A percentile compares a stretch with the other conserved stretches of the same genome.
Conservation (phyloP, 2,797 vertebrate genomes). For the Schizopygopsis malacanthus region DNA sequence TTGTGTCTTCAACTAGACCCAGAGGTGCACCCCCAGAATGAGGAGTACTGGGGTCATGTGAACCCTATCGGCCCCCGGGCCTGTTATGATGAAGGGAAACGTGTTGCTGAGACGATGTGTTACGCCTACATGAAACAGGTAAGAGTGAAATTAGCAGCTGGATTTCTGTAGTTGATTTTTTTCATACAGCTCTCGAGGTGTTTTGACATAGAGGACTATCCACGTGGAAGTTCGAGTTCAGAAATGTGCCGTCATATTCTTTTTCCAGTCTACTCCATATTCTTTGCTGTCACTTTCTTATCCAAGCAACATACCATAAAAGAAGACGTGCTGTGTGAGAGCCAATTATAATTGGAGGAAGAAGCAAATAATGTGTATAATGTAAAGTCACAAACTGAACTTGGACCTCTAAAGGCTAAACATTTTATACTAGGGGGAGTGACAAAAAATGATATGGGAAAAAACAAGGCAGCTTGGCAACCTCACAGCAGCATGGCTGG, state of each 20-base stretch:
- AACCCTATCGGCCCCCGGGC: slow-evolving; percentile 97
- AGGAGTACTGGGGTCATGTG: slow-evolving; percentile 98
- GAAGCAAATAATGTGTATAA: neutral
- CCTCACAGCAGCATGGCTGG: neutral
- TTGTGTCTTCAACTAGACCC: slow-evolving; percentile 83
- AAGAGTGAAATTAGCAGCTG: slow-evolving; percentile 40
- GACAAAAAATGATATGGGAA: neutral
- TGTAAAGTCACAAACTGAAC: neutral
- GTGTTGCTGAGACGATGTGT: slow-evolving; percentile 98
- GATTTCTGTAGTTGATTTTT: neutral
- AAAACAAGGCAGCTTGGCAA: neutral
- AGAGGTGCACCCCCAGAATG: slow-evolving; percentile 96
- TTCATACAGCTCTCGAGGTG: neutral
- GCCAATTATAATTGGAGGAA: neutral
- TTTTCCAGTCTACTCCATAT: neutral
- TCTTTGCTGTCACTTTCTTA: neutral
- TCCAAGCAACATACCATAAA: neutral
- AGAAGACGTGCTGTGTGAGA: neutral
- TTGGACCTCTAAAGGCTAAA: neutral
- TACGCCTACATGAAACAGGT: slow-evolving; percentile 99
- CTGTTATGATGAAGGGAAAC: slow-evolving; percentile 97
- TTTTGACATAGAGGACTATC: neutral
- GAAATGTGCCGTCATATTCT: neutral
- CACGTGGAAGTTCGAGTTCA: neutral
- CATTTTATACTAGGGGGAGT: neutral